A percentile compares a stretch with the other conserved stretches of the same genome.
phyloP scores from a whole-genome alignment of 1,140 invertebrate species.

The Trichogramma pretiosum region DNA sequence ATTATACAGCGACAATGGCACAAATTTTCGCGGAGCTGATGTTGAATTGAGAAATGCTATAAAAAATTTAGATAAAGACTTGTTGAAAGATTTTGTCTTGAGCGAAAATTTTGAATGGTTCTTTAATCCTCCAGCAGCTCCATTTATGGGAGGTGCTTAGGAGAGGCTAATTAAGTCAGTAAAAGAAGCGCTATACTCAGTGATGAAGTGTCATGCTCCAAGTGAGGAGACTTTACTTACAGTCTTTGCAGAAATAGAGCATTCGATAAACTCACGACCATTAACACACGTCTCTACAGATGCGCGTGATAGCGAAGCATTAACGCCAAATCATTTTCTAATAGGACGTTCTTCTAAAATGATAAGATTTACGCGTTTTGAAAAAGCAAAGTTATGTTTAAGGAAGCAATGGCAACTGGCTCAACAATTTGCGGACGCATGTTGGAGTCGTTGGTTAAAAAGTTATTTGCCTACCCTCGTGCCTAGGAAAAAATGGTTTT shows the following conservation, averaged over 20 bases:
- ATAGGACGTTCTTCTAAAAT: slow-evolving; percentile 9
- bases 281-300: slow-evolving; percentile 27
- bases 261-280: slow-evolving; percentile 18
- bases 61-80: neutral
- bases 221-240: slow-evolving; percentile 1
- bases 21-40: slow-evolving; percentile 18
- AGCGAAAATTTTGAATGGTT: slow-evolving; percentile 1
- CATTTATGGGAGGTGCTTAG: slow-evolving; percentile 11
- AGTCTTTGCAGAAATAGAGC: slow-evolving; percentile 1
- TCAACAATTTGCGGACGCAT: neutral
- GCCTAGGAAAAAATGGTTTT: neutral
- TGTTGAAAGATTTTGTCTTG: too few species aligned
- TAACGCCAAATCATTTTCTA: slow-evolving; percentile 33
- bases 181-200: neutral
- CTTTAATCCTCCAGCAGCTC: slow-evolving; percentile 9
- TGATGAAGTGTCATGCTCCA: neutral
- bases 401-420: neutral
- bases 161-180: slow-evolving; percentile 5
- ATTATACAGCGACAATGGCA: slow-evolving; percentile 27
- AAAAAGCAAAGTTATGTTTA: too few species aligned
- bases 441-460: neutral
- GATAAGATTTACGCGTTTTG: neutral
- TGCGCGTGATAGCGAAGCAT: slow-evolving; percentile 21
- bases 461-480: neutral
- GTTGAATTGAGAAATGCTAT: neutral